Percentiles rank a stretch among this genome's conserved stretches.
Conservation (phyloP, 2,888 invertebrate species). For the Anarsia innoxiella region DNA sequence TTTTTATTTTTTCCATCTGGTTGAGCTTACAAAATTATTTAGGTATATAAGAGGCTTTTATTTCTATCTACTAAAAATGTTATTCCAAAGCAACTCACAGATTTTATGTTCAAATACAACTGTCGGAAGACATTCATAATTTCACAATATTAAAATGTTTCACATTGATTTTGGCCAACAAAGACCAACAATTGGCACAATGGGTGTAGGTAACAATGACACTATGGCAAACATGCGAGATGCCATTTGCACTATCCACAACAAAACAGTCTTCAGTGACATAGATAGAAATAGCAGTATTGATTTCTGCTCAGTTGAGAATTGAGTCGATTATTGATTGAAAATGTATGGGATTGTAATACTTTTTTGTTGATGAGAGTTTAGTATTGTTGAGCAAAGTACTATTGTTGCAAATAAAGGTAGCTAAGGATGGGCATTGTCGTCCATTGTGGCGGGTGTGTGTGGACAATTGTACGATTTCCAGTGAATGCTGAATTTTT, state of each 20-base stretch:
- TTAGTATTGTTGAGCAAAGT: slow-evolving; percentile 58
- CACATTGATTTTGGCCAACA: slow-evolving; percentile 64
- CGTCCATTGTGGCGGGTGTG: slow-evolving; percentile 69
- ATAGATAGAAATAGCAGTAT: neutral
- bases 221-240: slow-evolving; percentile 70
- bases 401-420: slow-evolving; percentile 65
- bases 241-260: slow-evolving; percentile 34
- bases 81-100: neutral
- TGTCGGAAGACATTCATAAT: slow-evolving; percentile 72
- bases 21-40: too few species aligned
- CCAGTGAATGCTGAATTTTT: slow-evolving; percentile 58
- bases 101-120: slow-evolving; percentile 21
- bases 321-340: slow-evolving; percentile 2
- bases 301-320: neutral
- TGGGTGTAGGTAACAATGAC: slow-evolving; percentile 72
- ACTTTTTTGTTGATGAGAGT: neutral
- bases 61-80: too few species aligned
- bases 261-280: neutral
- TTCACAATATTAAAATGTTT: slow-evolving; percentile 74
- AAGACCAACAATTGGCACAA: slow-evolving; percentile 65
- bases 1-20: too few species aligned
- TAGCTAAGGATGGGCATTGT: slow-evolving; percentile 72
- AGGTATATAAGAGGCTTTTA: too few species aligned
- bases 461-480: slow-evolving; percentile 60
- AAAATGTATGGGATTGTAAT: neutral